Base-by-base conservation (phyloP, 2,797 vertebrate species). In the Limnodromus scolopaceus region DNA sequence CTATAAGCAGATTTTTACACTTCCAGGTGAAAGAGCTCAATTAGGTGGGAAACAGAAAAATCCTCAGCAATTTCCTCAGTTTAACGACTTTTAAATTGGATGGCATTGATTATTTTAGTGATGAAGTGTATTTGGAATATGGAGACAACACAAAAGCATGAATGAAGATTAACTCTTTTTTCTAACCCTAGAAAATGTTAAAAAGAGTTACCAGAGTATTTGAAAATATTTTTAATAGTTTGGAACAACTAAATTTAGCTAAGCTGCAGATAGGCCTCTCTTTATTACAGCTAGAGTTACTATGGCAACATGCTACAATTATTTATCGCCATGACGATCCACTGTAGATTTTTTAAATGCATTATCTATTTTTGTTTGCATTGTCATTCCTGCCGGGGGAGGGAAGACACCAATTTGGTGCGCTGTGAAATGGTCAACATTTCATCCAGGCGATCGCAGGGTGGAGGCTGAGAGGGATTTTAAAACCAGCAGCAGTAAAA, bases 251-350 rank as follows among this genome's bases (percentile, higher is more conserved):
- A 98, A 97, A 98, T 98, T 98, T 98, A 98, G 98, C 97, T 93
- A 84, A 96, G 96, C 96, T 96, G 95, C 93, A 97, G 96, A 97
- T 96, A 98, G 97, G 82, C 96, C 97, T 96, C 96, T 97, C 96
- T 96, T 97, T 96, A 97, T 96, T 96, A 97, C 95, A 97, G 97
- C 97, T 93, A 95, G 76, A 66, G 98, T 98, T 98, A 94, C 98
- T 96, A 98, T 98, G 98, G 97, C 97, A 98, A 98, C 97, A 96
- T 88, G 97, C 98, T 98, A 98, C 98, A 98, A 98, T 98, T 98
- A 98, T 98, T 98, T 98, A 98, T 98, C 58, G 89, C 97, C 98
- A 98, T 98, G 98, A 98, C 97, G 92, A 98, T 98, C 97, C 96
- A 95, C 97, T 97, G 97, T 97, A 97, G 98, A 97, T 97, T 97